Evolutionary conservation across 2,113 vertebrate genomes (phyloP).

Genomic region (Passer montanus): DNA sequence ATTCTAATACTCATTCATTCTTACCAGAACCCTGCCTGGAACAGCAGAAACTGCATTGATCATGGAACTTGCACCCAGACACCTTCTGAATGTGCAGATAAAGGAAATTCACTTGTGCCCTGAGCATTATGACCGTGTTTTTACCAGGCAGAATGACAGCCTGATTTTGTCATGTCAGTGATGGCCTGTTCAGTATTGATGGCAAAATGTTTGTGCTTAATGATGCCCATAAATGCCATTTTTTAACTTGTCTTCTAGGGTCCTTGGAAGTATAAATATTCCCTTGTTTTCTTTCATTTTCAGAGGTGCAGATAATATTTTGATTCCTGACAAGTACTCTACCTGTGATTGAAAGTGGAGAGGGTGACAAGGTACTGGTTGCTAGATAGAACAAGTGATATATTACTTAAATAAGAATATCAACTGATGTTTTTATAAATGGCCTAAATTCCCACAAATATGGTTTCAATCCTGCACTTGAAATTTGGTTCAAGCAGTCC

Average conservation of each 20-base stretch:
- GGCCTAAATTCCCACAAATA: neutral
- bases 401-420: neutral
- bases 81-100: neutral
- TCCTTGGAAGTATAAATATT: constrained; percentile 6
- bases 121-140: neutral
- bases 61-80: neutral
- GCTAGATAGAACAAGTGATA: neutral
- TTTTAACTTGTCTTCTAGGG: neutral
- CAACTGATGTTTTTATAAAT: neutral
- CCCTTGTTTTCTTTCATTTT: constrained; percentile 11
- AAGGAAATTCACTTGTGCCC: neutral
- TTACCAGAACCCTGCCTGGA: neutral
- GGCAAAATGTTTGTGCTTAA: neutral
- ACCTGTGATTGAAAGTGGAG: neutral
- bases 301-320: neutral
- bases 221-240: constrained; percentile 6
- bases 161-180: neutral
- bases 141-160: neutral
- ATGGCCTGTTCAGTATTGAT: neutral
- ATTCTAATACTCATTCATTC: neutral
- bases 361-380: neutral
- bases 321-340: neutral
- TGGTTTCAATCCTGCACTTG: neutral
- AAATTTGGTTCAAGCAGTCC: neutral
- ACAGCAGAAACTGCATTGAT: neutral